Conservation (phyloP, 2,888 invertebrate genomes). For the Luperina nickerlii region DNA sequence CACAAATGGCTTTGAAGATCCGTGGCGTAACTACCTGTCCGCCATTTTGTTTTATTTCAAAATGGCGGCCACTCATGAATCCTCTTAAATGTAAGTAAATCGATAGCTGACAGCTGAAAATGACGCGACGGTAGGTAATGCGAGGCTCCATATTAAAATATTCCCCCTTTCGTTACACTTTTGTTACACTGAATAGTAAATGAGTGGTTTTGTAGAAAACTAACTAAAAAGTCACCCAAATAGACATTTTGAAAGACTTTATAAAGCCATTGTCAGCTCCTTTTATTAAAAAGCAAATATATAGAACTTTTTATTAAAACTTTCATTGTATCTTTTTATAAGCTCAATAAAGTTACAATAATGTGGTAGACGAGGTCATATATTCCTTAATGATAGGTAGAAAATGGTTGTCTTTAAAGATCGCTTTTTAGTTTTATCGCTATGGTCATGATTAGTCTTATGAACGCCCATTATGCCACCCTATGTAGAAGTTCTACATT, state of each 20-base stretch:
- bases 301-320: background rate
- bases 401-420: background rate
- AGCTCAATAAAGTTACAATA: background rate
- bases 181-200: background rate
- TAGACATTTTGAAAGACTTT: background rate
- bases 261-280: background rate
- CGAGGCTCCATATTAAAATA: background rate
- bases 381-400: background rate
- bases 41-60: no score
- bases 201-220: background rate
- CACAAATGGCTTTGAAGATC: no score
- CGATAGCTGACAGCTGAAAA: background rate
- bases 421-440: background rate
- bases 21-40: no score
- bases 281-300: slow-evolving; percentile 3
- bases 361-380: background rate
- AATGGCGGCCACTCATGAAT: no score
- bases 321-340: slow-evolving; percentile 6
- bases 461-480: background rate
- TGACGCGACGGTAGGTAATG: background rate
- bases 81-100: no score
- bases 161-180: background rate
- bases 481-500: background rate
- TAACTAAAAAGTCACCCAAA: no score
- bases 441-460: background rate